Conservation (phyloP, 2,113 vertebrate genomes). For the Nycticryphes semicollaris region DNA sequence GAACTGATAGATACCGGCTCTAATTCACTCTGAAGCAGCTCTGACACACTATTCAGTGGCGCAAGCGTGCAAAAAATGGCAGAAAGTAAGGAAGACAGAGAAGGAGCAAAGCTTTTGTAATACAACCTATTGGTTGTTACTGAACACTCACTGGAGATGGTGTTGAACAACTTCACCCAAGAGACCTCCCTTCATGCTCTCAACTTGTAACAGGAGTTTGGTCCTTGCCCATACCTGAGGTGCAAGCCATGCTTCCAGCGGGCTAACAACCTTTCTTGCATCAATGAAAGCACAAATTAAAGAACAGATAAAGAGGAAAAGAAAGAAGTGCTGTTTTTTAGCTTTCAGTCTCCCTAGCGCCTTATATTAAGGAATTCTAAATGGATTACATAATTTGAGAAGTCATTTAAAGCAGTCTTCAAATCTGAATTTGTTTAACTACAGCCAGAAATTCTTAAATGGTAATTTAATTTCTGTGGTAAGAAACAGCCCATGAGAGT, state of each 20-base stretch:
- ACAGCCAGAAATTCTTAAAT: constrained; percentile 9
- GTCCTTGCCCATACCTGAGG: background rate
- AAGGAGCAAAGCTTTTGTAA: background rate
- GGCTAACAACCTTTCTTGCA: background rate
- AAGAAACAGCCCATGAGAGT: background rate
- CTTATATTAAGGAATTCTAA: background rate
- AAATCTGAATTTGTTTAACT: constrained; percentile 3
- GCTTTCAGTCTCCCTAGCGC: background rate
- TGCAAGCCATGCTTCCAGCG: background rate
- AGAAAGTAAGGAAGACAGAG: background rate
- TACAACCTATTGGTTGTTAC: background rate
- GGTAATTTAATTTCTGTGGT: constrained; percentile 7
- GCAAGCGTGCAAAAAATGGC: accelerated
- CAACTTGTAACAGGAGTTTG: background rate
- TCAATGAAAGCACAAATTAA: background rate
- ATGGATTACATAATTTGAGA: background rate
- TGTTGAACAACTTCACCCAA: background rate
- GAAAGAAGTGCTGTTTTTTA: background rate
- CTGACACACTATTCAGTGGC: background rate
- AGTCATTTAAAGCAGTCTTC: constrained; percentile 1
- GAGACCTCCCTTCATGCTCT: background rate
- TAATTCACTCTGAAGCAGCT: background rate
- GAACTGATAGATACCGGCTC: too few relatives aligned
- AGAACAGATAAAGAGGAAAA: background rate
- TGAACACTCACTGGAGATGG: background rate